These are phyloP conservation scores for Condylostylus longicornis DNA, from an alignment of 1,140 invertebrate species.

Conservation along the genomic window DNA sequence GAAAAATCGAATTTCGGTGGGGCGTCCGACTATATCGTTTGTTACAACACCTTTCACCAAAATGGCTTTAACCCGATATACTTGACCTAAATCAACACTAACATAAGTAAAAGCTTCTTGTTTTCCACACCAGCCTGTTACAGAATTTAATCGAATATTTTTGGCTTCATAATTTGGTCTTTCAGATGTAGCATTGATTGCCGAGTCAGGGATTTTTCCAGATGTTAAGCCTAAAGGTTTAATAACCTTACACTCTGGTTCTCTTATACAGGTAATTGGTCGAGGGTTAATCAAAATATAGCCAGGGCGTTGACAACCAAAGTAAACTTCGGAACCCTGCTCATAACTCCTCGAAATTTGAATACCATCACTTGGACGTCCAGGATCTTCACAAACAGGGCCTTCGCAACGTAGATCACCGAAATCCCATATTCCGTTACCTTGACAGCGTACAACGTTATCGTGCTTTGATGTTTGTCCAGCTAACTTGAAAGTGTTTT, in stretches of 20 bases:
- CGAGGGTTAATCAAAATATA: conserved; percentile 83
- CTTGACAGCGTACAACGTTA: conserved; percentile 79
- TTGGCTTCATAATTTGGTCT: conserved; percentile 79
- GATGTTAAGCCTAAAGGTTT: conserved; percentile 81
- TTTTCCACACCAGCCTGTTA: conserved; percentile 89
- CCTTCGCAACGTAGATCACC: conserved; percentile 90
- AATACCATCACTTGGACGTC: conserved; percentile 76
- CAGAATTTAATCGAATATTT: conserved; percentile 80
- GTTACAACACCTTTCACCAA: conserved; percentile 87
- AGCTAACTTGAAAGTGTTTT: conserved; percentile 86
- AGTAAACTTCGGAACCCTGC: conserved; percentile 79
- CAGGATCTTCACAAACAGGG: conserved; percentile 89
- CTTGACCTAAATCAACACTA: conserved; percentile 81
- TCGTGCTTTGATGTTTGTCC: conserved; percentile 83
- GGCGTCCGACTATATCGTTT: conserved; percentile 84
- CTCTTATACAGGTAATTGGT: conserved; percentile 78
- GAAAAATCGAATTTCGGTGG: conserved; percentile 91
- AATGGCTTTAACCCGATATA: conserved; percentile 80
- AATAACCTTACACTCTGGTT: conserved; percentile 87
- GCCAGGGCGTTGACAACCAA: conserved; percentile 77
- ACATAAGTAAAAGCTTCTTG: conserved; percentile 91
- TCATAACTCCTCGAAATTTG: conserved; percentile 85
- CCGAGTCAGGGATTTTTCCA: conserved; percentile 81
- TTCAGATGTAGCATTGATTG: conserved; percentile 92
- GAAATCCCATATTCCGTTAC: conserved; percentile 91